Evolutionary conservation across 2,113 vertebrate species (phyloP).

Genomic region (Grallaria varia): DNA sequence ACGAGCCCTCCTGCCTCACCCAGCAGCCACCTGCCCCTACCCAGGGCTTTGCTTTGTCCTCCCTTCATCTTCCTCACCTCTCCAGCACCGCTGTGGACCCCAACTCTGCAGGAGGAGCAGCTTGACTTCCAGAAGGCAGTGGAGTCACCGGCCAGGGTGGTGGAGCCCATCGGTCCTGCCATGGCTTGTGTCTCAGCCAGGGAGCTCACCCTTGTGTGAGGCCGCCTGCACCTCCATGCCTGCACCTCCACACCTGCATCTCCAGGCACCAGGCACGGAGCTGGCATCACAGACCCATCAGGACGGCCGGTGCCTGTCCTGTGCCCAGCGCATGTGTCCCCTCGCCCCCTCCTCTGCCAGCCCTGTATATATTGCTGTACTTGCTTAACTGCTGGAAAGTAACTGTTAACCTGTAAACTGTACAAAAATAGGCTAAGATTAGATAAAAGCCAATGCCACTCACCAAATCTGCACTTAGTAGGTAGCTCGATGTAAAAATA

Average conservation of each 20-base stretch:
- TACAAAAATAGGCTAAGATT: slow-evolving; percentile 66
- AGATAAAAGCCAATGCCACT: slow-evolving; percentile 69
- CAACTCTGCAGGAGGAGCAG: background rate
- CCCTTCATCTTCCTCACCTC: background rate
- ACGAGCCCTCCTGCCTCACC: background rate
- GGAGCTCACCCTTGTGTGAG: accelerated
- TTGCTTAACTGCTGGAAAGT: slow-evolving; percentile 69
- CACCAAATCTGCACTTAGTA: slow-evolving; percentile 77
- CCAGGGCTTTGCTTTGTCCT: background rate
- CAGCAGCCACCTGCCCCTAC: background rate
- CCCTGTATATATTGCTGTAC: slow-evolving; percentile 67
- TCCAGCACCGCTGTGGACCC: background rate
- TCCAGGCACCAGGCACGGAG: background rate
- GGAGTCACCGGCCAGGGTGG: background rate
- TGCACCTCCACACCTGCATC: background rate
- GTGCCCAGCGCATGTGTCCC: background rate
- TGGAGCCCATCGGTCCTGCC: background rate
- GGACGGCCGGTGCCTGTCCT: background rate
- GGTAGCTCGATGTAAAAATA: slow-evolving; percentile 75
- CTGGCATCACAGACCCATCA: accelerated
- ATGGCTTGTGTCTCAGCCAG: accelerated
- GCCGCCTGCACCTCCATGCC: background rate
- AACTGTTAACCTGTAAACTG: slow-evolving; percentile 71
- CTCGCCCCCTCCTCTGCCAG: slow-evolving; percentile 30
- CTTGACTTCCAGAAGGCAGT: background rate